Percentiles rank a stretch among this genome's conserved stretches.
These are phyloP conservation scores for Microctenopoma steveboyesi DNA, from an alignment of 2,797 vertebrate species.

Conservation along the genomic window DNA sequence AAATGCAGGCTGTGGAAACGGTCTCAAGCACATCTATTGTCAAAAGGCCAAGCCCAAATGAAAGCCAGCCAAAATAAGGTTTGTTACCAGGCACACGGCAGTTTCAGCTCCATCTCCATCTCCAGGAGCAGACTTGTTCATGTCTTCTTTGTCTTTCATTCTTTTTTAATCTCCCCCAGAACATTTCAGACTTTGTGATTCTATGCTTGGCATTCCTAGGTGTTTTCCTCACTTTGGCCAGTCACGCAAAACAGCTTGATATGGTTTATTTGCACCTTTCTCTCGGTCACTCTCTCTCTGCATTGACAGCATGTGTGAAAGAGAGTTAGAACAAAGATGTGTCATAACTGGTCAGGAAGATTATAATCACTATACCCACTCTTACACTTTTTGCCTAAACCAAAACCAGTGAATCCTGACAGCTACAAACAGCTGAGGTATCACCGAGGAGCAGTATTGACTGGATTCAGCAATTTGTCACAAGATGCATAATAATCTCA, in stretches of 20 bases:
- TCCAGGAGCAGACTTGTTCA: conserved; percentile 58
- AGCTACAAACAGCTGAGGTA: neutral
- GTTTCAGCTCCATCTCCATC: conserved; percentile 55
- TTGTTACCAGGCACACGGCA: conserved; percentile 66
- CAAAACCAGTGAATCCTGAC: conserved; percentile 10
- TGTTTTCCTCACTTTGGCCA: conserved; percentile 54
- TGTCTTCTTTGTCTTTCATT: conserved; percentile 53
- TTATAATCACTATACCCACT: conserved; percentile 18
- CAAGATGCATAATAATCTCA: conserved; percentile 31
- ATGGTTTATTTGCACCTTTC: conserved; percentile 46
- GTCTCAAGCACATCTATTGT: conserved; percentile 68
- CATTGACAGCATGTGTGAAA: conserved; percentile 25
- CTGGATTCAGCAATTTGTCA: conserved; percentile 36
- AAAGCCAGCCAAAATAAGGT: conserved; percentile 64
- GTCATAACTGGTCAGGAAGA: conserved; percentile 34
- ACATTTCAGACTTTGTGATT: conserved; percentile 35
- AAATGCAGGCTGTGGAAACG: conserved; percentile 66
- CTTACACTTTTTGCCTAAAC: conserved; percentile 12
- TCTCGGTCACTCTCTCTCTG: conserved; percentile 28
- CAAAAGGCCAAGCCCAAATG: conserved; percentile 69
- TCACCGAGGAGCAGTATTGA: conserved; percentile 16
- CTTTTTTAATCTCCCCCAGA: conserved; percentile 28
- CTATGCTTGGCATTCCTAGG: conserved; percentile 49
- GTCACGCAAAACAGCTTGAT: conserved; percentile 36
- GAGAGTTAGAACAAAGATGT: conserved; percentile 19